phyloP scores from a whole-genome alignment of 2,113 vertebrate species.

The Antechinus flavipes region DNA sequence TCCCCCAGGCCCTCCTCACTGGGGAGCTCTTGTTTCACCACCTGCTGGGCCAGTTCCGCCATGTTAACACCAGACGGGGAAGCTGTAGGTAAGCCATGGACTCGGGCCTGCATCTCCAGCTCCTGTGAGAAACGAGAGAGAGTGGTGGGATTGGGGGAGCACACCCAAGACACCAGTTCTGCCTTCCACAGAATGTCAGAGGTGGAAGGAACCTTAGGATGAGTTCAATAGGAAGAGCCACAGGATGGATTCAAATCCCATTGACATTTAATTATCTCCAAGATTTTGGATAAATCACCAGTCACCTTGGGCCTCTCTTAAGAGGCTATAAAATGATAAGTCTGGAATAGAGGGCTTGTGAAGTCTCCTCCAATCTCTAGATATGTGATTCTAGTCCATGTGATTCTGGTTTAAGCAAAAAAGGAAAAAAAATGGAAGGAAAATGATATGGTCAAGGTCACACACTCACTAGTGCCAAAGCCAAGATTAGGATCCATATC shows the following conservation, averaged over 20 bases:
- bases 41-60: slow-evolving; percentile 87
- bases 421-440: not conserved
- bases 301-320: not conserved
- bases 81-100: slow-evolving; percentile 92
- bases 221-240: not conserved
- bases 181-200: not conserved
- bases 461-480: not conserved
- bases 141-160: slow-evolving; percentile 19
- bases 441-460: not conserved
- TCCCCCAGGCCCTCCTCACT: slow-evolving; percentile 86
- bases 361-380: not conserved
- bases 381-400: not conserved
- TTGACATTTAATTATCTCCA: not conserved
- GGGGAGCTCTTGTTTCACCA: slow-evolving; percentile 92
- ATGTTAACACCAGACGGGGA: slow-evolving; percentile 92
- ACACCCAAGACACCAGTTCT: not conserved
- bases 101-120: slow-evolving; percentile 96
- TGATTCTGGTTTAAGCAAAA: not conserved
- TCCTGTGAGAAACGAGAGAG: slow-evolving; percentile 85
- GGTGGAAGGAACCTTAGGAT: not conserved
- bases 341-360: not conserved
- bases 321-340: not conserved
- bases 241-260: not conserved
- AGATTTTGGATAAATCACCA: not conserved
- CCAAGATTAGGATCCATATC: not conserved